These are phyloP conservation scores for Sebastes wilsoni DNA, from an alignment of 2,797 vertebrate genomes.

Conservation along the genomic window DNA sequence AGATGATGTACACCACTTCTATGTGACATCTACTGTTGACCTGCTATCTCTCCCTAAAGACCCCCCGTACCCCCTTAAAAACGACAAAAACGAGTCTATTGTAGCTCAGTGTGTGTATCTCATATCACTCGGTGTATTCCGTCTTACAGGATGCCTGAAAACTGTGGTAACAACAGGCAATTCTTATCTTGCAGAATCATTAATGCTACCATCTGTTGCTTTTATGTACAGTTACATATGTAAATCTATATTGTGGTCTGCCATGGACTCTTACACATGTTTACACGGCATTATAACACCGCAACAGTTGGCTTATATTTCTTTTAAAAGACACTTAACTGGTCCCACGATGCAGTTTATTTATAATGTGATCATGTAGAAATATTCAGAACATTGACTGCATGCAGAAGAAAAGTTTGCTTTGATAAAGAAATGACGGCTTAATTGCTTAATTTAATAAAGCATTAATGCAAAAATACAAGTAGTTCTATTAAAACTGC, in stretches of 20 bases:
- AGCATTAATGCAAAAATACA: slow-evolving; percentile 6
- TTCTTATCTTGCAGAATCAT: not conserved
- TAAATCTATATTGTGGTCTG: not conserved
- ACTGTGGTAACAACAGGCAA: not conserved
- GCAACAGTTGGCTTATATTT: not conserved
- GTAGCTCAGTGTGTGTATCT: not conserved
- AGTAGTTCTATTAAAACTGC: slow-evolving; percentile 22
- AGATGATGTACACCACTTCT: too few species aligned
- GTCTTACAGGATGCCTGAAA: not conserved
- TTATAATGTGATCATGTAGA: slow-evolving; percentile 19
- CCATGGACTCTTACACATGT: not conserved
- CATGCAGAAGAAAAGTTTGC: not conserved
- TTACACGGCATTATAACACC: not conserved
- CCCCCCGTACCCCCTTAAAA: too few species aligned
- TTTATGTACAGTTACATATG: not conserved
- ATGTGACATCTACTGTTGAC: too few species aligned
- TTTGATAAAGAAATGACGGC: not conserved
- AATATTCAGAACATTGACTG: slow-evolving; percentile 1
- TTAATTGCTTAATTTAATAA: slow-evolving; percentile 37
- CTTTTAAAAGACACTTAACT: slow-evolving; percentile 7
- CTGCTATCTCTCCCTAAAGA: too few species aligned
- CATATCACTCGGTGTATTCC: not conserved
- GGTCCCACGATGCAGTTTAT: not conserved
- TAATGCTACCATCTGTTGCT: not conserved
- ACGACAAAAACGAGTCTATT: too few species aligned